Evolutionary conservation across 1,140 invertebrate species (phyloP), one percentile per base, ranked within the genome.

Genomic region (Holcopasites calliopsidis): DNA sequence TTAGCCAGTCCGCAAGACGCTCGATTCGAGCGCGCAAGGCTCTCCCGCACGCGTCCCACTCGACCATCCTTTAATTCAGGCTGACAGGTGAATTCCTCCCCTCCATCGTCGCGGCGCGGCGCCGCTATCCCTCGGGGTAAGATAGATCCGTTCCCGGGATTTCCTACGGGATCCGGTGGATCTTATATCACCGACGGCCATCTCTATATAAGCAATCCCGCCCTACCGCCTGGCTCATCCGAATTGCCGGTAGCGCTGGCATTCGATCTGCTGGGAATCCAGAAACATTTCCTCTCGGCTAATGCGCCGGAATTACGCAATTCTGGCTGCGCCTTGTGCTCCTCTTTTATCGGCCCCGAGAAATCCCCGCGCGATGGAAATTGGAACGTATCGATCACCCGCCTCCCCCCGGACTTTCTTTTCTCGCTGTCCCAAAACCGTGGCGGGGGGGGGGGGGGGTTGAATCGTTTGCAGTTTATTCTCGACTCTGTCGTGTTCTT

Each of bases 71-170:
- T 92, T 91, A 92, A 91, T 91, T 91, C 90, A 89, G 86, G 79
- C 85, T 91, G 91, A 91, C 90, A 91, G 90, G 91, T 91, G 88
- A 89, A 88, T 88, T 86, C 82, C 90, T 13, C 26, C 33, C 16
- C 8, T 47, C 16, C 44, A n/a, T 13, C 44, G 44, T 47, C 86
- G 21, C 49, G 13, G 55, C 55, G 73, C 82, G 77, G 66, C 61
- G 33, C 62, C 69, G 82, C 84, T 86, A 90, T 91, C 90, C 90
- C 91, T 91, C 87, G 89, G 90, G 91, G 88, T 91, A 91, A 91
- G 91, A 91, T 89, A 90, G 90, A 92, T 91, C 90, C 91, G 91
- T 91, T 91, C 90, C 89, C 84, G 89, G 91, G 90, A 91, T 92
- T 92, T 92, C 91, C 91, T 92, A 91, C 90, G 91, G 91, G 91